Percentiles rank a stretch among this genome's conserved stretches.
These are phyloP conservation scores for Apis cerana DNA, from an alignment of 1,140 invertebrate species.

Conservation along the genomic window DNA sequence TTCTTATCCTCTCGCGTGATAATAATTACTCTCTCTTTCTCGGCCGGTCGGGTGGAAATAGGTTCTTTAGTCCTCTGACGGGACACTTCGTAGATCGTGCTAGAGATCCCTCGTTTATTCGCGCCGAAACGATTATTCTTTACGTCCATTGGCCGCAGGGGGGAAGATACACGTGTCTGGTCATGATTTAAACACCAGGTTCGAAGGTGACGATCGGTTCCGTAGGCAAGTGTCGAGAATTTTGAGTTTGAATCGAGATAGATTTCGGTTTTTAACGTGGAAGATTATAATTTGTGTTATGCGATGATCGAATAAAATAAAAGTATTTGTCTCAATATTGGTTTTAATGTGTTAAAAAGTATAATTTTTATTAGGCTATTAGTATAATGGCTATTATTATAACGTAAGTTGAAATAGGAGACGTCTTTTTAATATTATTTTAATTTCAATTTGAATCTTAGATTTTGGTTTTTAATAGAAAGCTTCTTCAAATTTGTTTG, in stretches of 20 bases:
- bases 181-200: conserved; percentile 22
- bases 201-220: neutral
- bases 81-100: conserved; percentile 64
- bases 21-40: conserved; percentile 68
- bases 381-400: too few relatives aligned
- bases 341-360: too few relatives aligned
- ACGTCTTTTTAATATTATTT: too few relatives aligned
- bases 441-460: too few relatives aligned
- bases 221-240: too few relatives aligned
- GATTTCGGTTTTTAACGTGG: neutral
- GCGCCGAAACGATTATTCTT: conserved; percentile 51
- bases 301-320: too few relatives aligned
- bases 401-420: too few relatives aligned
- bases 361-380: too few relatives aligned
- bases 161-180: neutral
- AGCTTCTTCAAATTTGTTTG: too few relatives aligned
- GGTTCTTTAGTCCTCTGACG: conserved; percentile 61
- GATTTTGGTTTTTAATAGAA: too few relatives aligned
- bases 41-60: conserved; percentile 57
- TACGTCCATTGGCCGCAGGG: conserved; percentile 16
- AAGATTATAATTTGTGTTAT: neutral
- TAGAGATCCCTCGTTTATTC: conserved; percentile 56
- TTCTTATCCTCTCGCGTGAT: conserved; percentile 67
- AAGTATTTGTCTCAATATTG: too few relatives aligned
- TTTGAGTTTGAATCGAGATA: too few relatives aligned